phyloP scores from a whole-genome alignment of 2,113 vertebrate species.

The Pagrus major region DNA sequence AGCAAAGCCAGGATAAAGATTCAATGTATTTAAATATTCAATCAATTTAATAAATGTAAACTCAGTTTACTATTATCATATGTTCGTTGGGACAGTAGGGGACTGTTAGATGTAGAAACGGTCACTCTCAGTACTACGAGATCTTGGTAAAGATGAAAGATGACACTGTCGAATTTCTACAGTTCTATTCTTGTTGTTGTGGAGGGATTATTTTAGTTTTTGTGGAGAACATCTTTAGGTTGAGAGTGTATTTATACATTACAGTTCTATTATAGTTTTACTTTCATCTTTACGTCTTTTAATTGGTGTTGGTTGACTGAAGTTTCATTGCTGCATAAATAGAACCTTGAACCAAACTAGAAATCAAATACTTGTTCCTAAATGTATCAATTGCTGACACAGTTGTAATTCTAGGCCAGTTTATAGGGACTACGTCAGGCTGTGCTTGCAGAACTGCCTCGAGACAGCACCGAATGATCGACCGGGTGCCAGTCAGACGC shows the following conservation, averaged over 20 bases:
- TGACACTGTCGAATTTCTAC: not conserved
- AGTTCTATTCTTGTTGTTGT: not conserved
- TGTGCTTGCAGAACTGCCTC: not conserved
- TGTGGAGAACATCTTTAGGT: not conserved
- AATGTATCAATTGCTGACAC: not conserved
- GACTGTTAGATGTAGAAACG: not conserved
- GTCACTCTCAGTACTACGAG: not conserved
- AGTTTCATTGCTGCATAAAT: not conserved
- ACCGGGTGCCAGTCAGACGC: not conserved
- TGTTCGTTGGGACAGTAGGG: not conserved
- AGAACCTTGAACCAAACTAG: not conserved
- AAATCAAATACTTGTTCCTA: not conserved
- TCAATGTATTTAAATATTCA: not conserved
- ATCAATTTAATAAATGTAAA: not conserved
- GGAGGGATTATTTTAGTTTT: not conserved
- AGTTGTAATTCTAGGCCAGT: not conserved
- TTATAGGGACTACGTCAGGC: not conserved
- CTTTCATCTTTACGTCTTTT: not conserved
- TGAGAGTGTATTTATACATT: not conserved
- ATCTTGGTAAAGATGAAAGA: not conserved
- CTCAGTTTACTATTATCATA: not conserved
- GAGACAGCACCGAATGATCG: not conserved
- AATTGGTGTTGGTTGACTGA: not conserved
- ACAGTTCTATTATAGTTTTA: not conserved
- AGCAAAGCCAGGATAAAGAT: not conserved